phyloP scores from a whole-genome alignment of 2,113 vertebrate species.

The Acrocephalus kingi region DNA sequence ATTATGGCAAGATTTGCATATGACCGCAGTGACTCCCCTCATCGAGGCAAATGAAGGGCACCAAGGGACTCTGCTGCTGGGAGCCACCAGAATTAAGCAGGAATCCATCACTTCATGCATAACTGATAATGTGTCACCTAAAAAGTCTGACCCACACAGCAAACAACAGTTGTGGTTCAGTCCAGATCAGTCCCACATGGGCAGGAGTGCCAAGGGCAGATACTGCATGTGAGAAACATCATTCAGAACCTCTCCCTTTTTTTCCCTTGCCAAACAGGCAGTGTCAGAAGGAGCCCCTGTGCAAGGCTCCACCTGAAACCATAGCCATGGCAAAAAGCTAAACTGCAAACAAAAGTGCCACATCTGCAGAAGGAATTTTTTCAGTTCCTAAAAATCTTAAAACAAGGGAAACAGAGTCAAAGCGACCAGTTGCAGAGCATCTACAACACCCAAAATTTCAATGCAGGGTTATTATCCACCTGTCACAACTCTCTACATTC shows the following conservation, averaged over 20 bases:
- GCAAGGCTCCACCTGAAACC: background rate
- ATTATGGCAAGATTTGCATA: constrained; percentile 41
- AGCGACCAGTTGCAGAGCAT: background rate
- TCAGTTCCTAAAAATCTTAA: background rate
- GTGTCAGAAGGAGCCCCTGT: background rate
- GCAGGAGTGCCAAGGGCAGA: background rate
- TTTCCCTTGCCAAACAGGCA: background rate
- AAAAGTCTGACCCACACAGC: background rate
- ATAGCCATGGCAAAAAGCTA: background rate
- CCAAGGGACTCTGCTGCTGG: background rate
- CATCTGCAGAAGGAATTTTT: background rate
- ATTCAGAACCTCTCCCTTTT: background rate
- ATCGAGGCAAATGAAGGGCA: background rate
- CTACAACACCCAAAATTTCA: background rate
- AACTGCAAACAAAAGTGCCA: background rate
- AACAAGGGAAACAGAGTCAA: background rate
- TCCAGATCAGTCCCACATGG: background rate
- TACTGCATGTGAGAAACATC: background rate
- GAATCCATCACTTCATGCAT: background rate
- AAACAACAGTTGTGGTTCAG: background rate
- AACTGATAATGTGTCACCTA: background rate
- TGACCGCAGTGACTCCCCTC: background rate
- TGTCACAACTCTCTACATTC: background rate
- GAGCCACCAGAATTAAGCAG: background rate
- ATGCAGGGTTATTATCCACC: background rate